Evolutionary conservation across 1,140 invertebrate species (phyloP).

Genomic region (Zaprionus camerounensis): DNA sequence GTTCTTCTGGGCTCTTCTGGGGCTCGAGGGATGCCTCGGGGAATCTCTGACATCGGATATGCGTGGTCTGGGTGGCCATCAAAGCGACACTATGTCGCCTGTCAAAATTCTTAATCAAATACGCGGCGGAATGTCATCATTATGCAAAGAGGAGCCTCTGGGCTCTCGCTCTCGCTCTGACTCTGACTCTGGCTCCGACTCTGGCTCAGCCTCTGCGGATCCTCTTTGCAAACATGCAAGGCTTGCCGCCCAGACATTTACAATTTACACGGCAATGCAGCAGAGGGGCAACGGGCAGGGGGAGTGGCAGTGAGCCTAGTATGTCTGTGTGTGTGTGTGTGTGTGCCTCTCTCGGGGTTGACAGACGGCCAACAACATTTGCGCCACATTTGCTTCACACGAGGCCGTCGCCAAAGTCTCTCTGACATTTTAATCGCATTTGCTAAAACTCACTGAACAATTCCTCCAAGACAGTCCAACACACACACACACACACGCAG

Average conservation of each 20-base stretch:
- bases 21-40: neutral
- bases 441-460: slow-evolving; percentile 84
- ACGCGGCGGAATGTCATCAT: slow-evolving; percentile 82
- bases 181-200: neutral
- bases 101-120: slow-evolving; percentile 83
- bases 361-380: slow-evolving; percentile 81
- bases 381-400: slow-evolving; percentile 82
- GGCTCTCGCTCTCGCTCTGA: slow-evolving; percentile 7
- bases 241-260: slow-evolving; percentile 68
- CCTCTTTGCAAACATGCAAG: slow-evolving; percentile 41
- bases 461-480: slow-evolving; percentile 55
- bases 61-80: slow-evolving; percentile 77
- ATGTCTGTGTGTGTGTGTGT: neutral
- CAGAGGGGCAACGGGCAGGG: neutral
- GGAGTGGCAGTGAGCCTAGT: slow-evolving; percentile 24
- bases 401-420: slow-evolving; percentile 65
- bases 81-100: slow-evolving; percentile 83
- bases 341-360: slow-evolving; percentile 33
- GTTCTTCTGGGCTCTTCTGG: neutral
- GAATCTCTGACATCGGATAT: slow-evolving; percentile 66
- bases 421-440: slow-evolving; percentile 84
- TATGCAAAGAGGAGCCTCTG: slow-evolving; percentile 70
- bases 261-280: slow-evolving; percentile 59
- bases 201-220: neutral
- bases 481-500: slow-evolving; percentile 31